Conservation (phyloP, 2,113 vertebrate species). For the Elgaria multicarinata region DNA sequence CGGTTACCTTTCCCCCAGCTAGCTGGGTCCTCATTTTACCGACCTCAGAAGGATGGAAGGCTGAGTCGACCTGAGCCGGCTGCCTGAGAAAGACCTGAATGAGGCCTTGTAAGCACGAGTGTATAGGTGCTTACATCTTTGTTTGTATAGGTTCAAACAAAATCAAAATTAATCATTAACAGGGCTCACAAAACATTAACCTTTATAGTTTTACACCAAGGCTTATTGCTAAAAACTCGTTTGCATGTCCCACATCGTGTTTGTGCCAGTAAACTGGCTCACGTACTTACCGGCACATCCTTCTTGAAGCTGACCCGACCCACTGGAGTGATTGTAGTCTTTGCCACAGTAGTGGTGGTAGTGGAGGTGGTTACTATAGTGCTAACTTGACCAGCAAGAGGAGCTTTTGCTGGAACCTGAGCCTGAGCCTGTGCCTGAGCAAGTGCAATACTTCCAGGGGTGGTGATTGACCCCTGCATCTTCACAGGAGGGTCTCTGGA, state of each 20-base stretch:
- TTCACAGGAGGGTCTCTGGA: constrained; percentile 99
- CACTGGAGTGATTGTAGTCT: constrained; percentile 95
- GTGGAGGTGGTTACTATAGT: constrained; percentile 95
- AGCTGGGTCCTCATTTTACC: no score
- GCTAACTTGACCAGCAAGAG: constrained; percentile 91
- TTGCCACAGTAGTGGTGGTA: constrained; percentile 92
- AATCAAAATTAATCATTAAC: neutral
- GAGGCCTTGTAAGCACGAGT: no score
- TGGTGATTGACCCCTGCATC: constrained; percentile 99
- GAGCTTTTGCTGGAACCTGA: constrained; percentile 89
- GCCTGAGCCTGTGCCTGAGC: constrained; percentile 92
- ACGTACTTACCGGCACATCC: constrained; percentile 91
- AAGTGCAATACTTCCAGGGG: constrained; percentile 92
- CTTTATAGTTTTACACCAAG: neutral
- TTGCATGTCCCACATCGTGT: neutral
- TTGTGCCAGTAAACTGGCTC: neutral
- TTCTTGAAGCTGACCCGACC: constrained; percentile 97
- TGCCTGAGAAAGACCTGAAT: no score
- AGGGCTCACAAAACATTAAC: no score
- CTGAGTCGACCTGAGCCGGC: no score
- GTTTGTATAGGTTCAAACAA: neutral
- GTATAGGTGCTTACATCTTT: no score
- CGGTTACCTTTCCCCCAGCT: no score
- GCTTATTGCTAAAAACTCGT: neutral
- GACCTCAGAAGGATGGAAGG: no score